These are phyloP conservation scores for Maniola jurtina DNA, from an alignment of 1,140 invertebrate species.

Conservation along the genomic window DNA sequence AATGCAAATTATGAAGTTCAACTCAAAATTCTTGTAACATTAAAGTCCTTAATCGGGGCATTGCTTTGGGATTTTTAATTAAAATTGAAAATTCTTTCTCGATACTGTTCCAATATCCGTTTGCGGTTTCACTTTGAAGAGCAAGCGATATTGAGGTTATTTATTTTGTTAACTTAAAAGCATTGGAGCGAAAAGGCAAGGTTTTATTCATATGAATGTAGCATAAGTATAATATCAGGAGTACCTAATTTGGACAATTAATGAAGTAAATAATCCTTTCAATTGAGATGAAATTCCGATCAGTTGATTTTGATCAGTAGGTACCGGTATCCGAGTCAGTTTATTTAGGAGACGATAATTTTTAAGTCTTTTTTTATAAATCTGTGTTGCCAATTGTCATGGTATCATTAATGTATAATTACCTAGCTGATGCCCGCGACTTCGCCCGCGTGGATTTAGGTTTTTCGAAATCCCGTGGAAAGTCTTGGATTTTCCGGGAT, in stretches of 20 bases:
- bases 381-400: too few species aligned
- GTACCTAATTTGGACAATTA: constrained; percentile 4
- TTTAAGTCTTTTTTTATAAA: not conserved
- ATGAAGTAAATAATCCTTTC: not conserved
- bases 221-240: not conserved
- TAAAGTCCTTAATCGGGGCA: constrained; percentile 10
- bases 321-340: too few species aligned
- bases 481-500: too few species aligned
- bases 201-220: not conserved
- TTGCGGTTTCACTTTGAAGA: constrained; percentile 13
- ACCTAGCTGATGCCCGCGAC: too few species aligned
- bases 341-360: not conserved
- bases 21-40: constrained; percentile 3
- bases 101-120: constrained; percentile 17
- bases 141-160: not conserved
- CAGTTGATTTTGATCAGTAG: too few species aligned
- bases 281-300: not conserved
- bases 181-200: not conserved
- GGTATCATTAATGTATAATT: too few species aligned
- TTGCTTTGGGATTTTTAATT: constrained; percentile 20
- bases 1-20: not conserved
- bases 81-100: constrained; percentile 9
- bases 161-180: constrained; percentile 5
- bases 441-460: too few species aligned
- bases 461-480: too few species aligned